phyloP scores from a whole-genome alignment of 2,797 vertebrate species.

The Poeciliopsis turneri region DNA sequence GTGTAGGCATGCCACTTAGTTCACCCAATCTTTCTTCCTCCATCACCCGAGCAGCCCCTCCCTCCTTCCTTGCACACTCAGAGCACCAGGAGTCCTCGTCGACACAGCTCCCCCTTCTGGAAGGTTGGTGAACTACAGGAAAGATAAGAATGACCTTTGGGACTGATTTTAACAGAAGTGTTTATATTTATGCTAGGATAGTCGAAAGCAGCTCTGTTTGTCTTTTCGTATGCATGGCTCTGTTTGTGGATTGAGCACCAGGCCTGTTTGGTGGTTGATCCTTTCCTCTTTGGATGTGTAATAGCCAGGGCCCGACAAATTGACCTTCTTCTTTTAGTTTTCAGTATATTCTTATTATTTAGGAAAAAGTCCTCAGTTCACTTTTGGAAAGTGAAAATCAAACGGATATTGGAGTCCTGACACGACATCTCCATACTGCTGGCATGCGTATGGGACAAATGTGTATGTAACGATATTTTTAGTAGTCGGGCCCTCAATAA shows the following conservation, averaged over 20 bases:
- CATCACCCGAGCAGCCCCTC: constrained; percentile 68
- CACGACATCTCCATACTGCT: constrained; percentile 7
- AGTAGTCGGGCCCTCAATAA: constrained; percentile 50
- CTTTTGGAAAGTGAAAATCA: not conserved
- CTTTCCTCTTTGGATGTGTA: constrained; percentile 51
- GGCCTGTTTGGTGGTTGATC: constrained; percentile 58
- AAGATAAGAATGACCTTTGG: constrained; percentile 62
- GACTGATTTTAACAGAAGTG: constrained; percentile 49
- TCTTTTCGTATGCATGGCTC: constrained; percentile 78
- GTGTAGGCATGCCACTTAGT: constrained; percentile 38
- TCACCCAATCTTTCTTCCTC: constrained; percentile 52
- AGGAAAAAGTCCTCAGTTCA: constrained; percentile 1
- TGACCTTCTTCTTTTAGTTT: constrained; percentile 8
- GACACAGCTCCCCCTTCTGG: constrained; percentile 76
- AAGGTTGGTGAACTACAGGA: constrained; percentile 82
- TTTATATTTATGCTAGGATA: constrained; percentile 42
- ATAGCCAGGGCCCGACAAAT: constrained; percentile 50
- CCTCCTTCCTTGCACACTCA: constrained; percentile 79
- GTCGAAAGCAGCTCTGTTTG: constrained; percentile 53
- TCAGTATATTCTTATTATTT: constrained; percentile 14
- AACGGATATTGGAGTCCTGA: constrained; percentile 43
- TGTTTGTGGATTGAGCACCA: constrained; percentile 62
- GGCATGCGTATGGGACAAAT: constrained; percentile 32
- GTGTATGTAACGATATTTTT: constrained; percentile 4
- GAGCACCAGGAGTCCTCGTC: constrained; percentile 78